Base-by-base conservation (phyloP, 1,140 invertebrate genomes). In the Aricia agestis region DNA sequence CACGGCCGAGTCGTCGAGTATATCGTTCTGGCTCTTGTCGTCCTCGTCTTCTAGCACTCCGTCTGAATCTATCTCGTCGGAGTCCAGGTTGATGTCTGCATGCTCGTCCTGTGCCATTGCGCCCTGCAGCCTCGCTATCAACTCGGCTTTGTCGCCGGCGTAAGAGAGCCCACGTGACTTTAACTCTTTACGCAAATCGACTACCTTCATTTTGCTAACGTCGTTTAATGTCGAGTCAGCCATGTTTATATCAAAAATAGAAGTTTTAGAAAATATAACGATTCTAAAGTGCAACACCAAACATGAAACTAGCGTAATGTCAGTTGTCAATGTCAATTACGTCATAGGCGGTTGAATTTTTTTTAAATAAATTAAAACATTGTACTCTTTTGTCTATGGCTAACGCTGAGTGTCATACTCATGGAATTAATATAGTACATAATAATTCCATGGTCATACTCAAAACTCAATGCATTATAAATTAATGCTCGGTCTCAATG, bases 131-230 rank as follows among this genome's bases (percentile, higher is more conserved):
- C 96, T 93, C 72, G 96, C 94, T 25, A 96, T 89, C 57, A 98
- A 89, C 79, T 97, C 96, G 42, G 93, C 95, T 93, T 97, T 97
- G 82, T 97, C 97, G 11, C 96, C 97, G 61, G 94, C 91, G 15
- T 94, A 93, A 17, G 94, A 90, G 15, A 97, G 88, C 59, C 96
- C 96, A 81, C 95, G 94, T 73, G 94, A 90, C 88, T 97, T 97
- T 36, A 97, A 88, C 87, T 97, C 96, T 78, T 94, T 94, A 77
- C 95, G 96, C 74, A 98, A 91, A 84, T 97, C 96, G 9, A 95
- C 93, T 41, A 96, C 95, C 93, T 96, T 91, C 82, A 92, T 82
- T 80, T 90, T 91, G 66, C 69, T 81, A 32, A 89, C 73, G 74
- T 91, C 89, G 25, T 61, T 79, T 57, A 86, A 73, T 17, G 83